Base-by-base conservation (phyloP, 2,888 invertebrate species). In the Tyria jacobaeae region DNA sequence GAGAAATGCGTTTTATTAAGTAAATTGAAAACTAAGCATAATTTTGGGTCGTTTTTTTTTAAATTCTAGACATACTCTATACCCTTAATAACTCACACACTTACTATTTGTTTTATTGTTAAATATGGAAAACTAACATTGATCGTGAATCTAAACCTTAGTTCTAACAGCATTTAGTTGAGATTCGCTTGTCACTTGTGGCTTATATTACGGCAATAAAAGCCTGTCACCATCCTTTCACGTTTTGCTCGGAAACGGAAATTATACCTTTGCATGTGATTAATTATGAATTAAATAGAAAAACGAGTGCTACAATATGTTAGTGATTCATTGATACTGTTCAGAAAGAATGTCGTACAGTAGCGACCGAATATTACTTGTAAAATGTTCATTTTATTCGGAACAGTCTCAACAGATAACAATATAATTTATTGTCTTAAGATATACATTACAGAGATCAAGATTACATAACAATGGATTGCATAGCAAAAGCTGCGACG, bases 401-500 rank as follows among this genome's bases (percentile, higher is more conserved):
- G 41, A 6, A 17, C 41, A n/a, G n/a, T 41, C 39, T 10, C 17
- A 17, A 41, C 9, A 17, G 9, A 0, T 44, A 44, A 44, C 17
- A 34, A 31, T 31, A 31, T 31, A 31, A 9, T 44, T 3, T 21
- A 17, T 17, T 17, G 21, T 10, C 10, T 44, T 21, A 0, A 10
- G 15, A 7, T 15, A 6, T 52, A 17, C 21, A 21, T 34, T 34
- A 21, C 10, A 31, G 7, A 50, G 41, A 3, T 74, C 68, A 70
- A 69, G 77, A 70, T 44, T 17, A 17, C 3, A 56, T 54, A 47
- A 70, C 71, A 51, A n/a, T n/a, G n/a, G n/a, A n/a, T n/a, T n/a
- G n/a, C 70, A 81, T 72, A 64, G 75, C 66, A 72, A 81, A 86
- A 87, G 87, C 87, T 65, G 83, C 83, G 73, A 77, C 12, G 25